Evolutionary conservation across 2,113 vertebrate genomes (phyloP).

Genomic region (Lepus europaeus): DNA sequence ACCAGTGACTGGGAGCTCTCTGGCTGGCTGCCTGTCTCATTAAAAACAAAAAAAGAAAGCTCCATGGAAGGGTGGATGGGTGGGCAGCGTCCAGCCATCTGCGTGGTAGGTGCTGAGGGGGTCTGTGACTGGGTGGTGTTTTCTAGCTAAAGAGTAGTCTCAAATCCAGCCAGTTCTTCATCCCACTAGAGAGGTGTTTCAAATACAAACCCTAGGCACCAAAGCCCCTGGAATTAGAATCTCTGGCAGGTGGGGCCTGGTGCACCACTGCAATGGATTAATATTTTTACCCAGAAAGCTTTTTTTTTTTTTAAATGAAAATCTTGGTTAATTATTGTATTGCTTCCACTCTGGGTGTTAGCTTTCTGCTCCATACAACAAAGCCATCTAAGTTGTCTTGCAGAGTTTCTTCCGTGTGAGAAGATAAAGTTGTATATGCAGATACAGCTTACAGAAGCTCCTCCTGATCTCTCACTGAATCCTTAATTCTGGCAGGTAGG

Average conservation of each 20-base stretch:
- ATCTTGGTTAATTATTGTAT: neutral
- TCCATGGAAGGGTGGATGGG: neutral
- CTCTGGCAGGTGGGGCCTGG: neutral
- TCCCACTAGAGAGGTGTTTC: neutral
- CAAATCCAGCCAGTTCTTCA: neutral
- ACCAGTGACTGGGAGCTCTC: too few relatives aligned
- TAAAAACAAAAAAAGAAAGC: neutral
- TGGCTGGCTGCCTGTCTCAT: too few relatives aligned
- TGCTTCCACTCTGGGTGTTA: neutral
- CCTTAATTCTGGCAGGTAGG: slow-evolving; percentile 30
- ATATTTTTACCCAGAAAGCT: neutral
- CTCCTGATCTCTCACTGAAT: neutral
- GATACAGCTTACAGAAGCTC: neutral
- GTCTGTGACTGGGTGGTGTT: neutral
- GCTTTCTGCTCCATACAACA: neutral
- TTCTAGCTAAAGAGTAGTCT: neutral
- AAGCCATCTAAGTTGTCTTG: neutral
- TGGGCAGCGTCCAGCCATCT: neutral
- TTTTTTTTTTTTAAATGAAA: neutral
- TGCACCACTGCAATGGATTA: neutral
- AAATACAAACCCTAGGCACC: neutral
- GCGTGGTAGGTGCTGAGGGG: neutral
- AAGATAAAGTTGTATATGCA: neutral
- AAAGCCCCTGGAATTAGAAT: neutral
- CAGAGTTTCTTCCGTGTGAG: slow-evolving; percentile 5